These are phyloP conservation scores for Diadophis punctatus DNA, from an alignment of 2,113 vertebrate genomes.

Conservation along the genomic window DNA sequence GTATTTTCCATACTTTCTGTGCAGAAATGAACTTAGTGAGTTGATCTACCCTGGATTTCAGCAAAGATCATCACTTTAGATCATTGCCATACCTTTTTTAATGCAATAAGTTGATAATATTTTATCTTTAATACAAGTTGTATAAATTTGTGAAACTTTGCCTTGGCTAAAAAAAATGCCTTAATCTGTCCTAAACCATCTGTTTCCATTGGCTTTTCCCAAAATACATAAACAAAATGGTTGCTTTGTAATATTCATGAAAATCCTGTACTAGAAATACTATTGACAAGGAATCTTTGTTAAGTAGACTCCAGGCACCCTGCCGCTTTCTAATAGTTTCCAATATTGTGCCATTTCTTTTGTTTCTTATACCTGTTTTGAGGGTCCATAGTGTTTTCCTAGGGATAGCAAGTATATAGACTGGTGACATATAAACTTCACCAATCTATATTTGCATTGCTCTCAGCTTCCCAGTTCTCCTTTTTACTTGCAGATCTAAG, in stretches of 20 bases:
- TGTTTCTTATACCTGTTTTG: background rate
- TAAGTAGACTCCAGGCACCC: background rate
- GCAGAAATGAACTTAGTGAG: background rate
- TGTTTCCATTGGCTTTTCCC: background rate
- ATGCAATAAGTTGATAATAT: background rate
- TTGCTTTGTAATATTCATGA: background rate
- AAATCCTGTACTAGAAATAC: background rate
- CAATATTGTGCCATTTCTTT: background rate
- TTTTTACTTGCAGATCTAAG: background rate
- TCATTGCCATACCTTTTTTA: background rate
- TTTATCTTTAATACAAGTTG: background rate
- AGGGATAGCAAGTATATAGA: background rate
- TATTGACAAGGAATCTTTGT: background rate
- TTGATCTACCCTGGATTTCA: background rate
- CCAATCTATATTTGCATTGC: background rate
- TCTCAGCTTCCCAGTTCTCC: background rate
- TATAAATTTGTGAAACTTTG: background rate
- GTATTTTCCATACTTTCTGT: background rate
- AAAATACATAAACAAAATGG: background rate
- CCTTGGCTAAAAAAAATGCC: background rate
- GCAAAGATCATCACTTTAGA: background rate
- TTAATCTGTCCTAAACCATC: background rate
- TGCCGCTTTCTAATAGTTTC: background rate
- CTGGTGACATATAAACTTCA: background rate
- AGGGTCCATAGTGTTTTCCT: background rate